Evolutionary conservation across 2,888 invertebrate species (phyloP).

Genomic region (Thereva nobilitata): DNA sequence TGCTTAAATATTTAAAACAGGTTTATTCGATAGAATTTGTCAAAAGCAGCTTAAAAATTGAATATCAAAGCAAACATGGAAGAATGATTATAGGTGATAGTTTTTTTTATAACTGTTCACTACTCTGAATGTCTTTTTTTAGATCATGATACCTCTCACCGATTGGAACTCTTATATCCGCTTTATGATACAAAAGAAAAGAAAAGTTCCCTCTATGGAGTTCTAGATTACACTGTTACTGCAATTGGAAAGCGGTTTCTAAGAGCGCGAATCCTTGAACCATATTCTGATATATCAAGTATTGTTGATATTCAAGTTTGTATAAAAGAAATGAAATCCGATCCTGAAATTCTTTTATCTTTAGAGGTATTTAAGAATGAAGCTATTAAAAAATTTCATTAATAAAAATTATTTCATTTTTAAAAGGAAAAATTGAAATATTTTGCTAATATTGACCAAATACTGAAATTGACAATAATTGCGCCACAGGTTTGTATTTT

Average conservation of each 20-base stretch:
- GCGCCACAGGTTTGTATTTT: background rate
- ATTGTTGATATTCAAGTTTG: constrained; percentile 74
- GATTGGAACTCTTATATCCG: constrained; percentile 72
- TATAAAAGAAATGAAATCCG: constrained; percentile 74
- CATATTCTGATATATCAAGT: constrained; percentile 68
- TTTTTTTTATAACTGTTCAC: constrained; percentile 13
- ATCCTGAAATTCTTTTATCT: constrained; percentile 67
- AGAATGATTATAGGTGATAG: constrained; percentile 78
- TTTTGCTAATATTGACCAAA: constrained; percentile 77
- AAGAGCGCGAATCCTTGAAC: constrained; percentile 80
- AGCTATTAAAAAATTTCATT: too few relatives aligned
- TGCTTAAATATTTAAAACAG: constrained; percentile 82
- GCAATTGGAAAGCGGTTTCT: constrained; percentile 76
- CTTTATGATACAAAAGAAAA: constrained; percentile 56
- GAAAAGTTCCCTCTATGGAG: constrained; percentile 65
- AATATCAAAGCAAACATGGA: constrained; percentile 80
- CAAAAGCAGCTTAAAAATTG: constrained; percentile 75
- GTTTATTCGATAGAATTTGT: constrained; percentile 76
- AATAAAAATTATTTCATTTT: too few relatives aligned
- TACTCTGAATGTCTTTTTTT: constrained; percentile 25
- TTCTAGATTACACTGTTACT: constrained; percentile 72
- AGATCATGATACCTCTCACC: constrained; percentile 83
- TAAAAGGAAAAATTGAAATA: background rate
- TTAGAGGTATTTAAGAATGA: constrained; percentile 62
- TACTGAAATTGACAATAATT: constrained; percentile 51